Conservation (phyloP, 35 echinoderm and acorn worm species). For the Anneissia japonica region DNA sequence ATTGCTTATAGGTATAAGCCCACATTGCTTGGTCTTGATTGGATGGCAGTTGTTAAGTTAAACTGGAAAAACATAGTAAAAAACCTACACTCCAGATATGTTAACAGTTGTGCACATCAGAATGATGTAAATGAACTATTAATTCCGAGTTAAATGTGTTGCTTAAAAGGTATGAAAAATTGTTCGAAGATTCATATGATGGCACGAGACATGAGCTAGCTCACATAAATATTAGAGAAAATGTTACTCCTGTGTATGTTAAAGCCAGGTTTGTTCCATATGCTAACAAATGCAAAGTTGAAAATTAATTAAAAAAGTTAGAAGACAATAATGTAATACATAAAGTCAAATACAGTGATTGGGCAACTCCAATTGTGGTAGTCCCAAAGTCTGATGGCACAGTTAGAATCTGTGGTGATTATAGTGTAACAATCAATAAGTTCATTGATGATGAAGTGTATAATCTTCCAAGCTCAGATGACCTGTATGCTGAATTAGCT, state of each 20-base stretch:
- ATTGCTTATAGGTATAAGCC: neutral
- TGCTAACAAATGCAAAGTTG: slow-evolving; percentile 34
- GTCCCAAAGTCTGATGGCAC: slow-evolving; percentile 57
- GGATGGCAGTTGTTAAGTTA: neutral
- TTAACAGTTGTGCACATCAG: too few species aligned
- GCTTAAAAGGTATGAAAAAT: too few species aligned
- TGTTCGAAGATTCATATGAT: neutral
- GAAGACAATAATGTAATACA: slow-evolving; percentile 17
- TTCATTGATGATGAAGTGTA: slow-evolving; percentile 18
- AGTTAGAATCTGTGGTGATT: slow-evolving; percentile 56
- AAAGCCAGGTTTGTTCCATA: slow-evolving; percentile 59
- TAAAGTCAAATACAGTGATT: slow-evolving; percentile 36
- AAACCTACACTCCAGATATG: neutral
- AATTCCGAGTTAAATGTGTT: too few species aligned
- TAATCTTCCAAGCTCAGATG: slow-evolving; percentile 30
- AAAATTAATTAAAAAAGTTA: slow-evolving; percentile 36
- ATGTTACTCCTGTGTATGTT: slow-evolving; percentile 22
- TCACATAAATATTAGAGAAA: slow-evolving; percentile 18
- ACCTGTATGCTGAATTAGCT: slow-evolving; percentile 17
- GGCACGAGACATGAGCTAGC: slow-evolving; percentile 25
- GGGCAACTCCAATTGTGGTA: slow-evolving; percentile 64
- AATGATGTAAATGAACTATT: neutral
- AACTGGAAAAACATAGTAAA: neutral
- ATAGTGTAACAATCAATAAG: slow-evolving; percentile 47
- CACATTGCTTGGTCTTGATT: neutral